Percentiles rank a stretch among this genome's conserved stretches.
These are phyloP conservation scores for Saguinus midas DNA, from an alignment of 2,113 vertebrate genomes.

Conservation along the genomic window DNA sequence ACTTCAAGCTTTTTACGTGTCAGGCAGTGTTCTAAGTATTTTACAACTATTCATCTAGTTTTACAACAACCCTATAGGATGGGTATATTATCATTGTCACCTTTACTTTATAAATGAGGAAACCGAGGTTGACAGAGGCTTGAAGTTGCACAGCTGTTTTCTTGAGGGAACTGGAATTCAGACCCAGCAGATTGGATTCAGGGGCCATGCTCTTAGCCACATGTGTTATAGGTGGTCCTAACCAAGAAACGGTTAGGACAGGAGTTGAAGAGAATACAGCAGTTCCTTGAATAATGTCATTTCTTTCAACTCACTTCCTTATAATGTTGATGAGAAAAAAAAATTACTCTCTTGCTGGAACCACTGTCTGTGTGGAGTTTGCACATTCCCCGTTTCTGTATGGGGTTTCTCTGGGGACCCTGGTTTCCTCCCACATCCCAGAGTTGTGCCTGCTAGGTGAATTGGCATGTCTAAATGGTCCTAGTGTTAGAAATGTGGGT, in stretches of 20 bases:
- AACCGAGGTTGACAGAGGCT: neutral
- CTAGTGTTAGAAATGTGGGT: neutral
- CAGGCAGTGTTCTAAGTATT: neutral
- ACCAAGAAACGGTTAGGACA: neutral
- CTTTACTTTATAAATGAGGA: neutral
- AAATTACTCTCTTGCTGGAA: neutral
- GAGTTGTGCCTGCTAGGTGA: neutral
- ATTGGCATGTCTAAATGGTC: neutral
- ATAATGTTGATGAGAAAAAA: neutral
- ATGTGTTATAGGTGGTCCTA: neutral
- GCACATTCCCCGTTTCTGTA: neutral
- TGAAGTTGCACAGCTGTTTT: neutral
- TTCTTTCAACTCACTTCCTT: neutral
- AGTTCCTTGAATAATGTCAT: neutral
- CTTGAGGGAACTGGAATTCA: neutral
- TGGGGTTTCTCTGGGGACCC: neutral
- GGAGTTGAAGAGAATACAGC: neutral
- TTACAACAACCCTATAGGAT: neutral
- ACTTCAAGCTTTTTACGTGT: neutral
- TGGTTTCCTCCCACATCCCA: neutral
- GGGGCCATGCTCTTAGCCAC: neutral
- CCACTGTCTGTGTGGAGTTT: neutral
- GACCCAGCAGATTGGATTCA: neutral
- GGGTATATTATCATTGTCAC: neutral
- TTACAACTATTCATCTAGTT: neutral